Evolutionary conservation across 2,888 invertebrate species (phyloP).

Genomic region (Sympetrum striolatum): DNA sequence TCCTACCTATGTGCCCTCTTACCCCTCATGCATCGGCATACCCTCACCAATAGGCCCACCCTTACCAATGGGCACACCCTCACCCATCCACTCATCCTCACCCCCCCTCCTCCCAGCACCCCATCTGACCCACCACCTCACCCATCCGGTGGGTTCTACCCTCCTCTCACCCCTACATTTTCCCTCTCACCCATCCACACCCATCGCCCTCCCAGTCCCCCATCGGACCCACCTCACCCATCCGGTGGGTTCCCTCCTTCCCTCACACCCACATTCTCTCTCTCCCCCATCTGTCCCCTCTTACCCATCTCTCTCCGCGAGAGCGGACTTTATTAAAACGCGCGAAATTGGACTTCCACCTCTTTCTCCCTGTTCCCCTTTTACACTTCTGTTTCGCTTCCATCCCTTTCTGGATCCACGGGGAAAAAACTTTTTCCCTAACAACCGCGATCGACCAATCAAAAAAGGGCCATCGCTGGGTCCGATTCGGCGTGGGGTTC

Average conservation of each 20-base stretch:
- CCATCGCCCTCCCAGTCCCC: background rate
- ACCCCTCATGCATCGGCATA: too few species aligned
- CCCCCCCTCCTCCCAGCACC: too few species aligned
- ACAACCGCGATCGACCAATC: slow-evolving; percentile 34
- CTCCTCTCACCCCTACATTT: background rate
- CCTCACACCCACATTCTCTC: too few species aligned
- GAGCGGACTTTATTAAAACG: slow-evolving; percentile 43
- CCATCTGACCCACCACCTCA: background rate
- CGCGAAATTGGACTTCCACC: slow-evolving; percentile 41
- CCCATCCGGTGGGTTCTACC: background rate
- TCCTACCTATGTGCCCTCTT: too few species aligned
- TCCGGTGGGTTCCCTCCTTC: background rate
- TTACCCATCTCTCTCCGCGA: background rate
- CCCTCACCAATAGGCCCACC: too few species aligned
- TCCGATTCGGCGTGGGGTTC: background rate
- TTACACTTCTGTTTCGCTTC: background rate
- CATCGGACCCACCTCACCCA: too few species aligned
- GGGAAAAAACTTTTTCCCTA: background rate
- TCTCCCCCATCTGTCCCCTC: background rate
- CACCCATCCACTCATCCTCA: too few species aligned
- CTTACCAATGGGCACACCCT: too few species aligned
- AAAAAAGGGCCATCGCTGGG: slow-evolving; percentile 11
- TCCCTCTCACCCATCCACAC: too few species aligned
- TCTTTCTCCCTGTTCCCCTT: background rate
- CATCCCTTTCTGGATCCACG: background rate